Conservation (phyloP, 2,797 vertebrate genomes). For the Labeo calbasu region DNA sequence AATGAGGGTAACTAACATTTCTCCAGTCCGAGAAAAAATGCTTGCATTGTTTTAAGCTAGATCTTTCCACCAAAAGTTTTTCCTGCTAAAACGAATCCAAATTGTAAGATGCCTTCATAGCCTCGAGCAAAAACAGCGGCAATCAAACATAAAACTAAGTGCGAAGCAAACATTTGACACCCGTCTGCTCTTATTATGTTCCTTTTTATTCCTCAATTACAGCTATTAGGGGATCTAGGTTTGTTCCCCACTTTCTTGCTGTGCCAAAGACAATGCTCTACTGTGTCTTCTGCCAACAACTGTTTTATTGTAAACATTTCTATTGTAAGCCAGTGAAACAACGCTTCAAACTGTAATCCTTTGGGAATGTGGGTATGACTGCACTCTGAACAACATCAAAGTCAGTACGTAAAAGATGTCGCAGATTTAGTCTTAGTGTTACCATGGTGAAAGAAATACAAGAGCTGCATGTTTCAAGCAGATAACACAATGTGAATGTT, state of each 20-base stretch:
- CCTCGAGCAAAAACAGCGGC: slow-evolving; percentile 9
- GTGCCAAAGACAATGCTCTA: slow-evolving; percentile 9
- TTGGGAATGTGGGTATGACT: slow-evolving; percentile 34
- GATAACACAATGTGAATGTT: background rate
- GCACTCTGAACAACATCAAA: slow-evolving; percentile 17
- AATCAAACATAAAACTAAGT: slow-evolving; percentile 28
- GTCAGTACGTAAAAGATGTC: slow-evolving; percentile 17
- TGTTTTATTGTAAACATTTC: slow-evolving; percentile 16
- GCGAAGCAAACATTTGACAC: slow-evolving; percentile 4
- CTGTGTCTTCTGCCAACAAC: background rate
- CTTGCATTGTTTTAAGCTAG: background rate
- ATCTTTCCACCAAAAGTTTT: background rate
- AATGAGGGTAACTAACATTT: background rate
- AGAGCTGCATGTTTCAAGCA: background rate
- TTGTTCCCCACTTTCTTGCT: background rate
- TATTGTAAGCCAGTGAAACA: background rate
- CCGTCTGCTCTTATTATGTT: slow-evolving; percentile 25
- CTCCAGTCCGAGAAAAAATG: background rate
- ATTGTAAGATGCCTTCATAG: background rate
- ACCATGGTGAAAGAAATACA: slow-evolving; percentile 38
- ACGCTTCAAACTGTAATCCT: slow-evolving; percentile 32
- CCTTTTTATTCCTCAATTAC: slow-evolving; percentile 14
- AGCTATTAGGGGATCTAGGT: slow-evolving; percentile 23
- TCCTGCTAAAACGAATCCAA: background rate
- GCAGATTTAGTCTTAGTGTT: slow-evolving; percentile 30